Conservation (phyloP, 2,113 vertebrate genomes). For the Corapipo altera region DNA sequence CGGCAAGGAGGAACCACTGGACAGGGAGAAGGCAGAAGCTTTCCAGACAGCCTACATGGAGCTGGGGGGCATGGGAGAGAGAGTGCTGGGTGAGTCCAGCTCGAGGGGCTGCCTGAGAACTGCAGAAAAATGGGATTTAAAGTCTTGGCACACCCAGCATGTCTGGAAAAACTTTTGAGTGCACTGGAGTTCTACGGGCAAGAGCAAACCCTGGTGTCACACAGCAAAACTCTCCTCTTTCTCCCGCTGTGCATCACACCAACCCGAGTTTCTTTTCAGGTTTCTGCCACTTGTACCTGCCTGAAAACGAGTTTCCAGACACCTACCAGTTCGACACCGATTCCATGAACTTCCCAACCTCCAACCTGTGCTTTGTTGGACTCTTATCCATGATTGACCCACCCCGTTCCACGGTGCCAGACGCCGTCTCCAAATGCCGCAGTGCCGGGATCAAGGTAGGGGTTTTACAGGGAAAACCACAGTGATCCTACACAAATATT, state of each 20-base stretch:
- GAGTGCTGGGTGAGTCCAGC: constrained; percentile 78
- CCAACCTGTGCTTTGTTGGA: constrained; percentile 79
- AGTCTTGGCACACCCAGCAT: neutral
- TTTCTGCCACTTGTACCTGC: constrained; percentile 81
- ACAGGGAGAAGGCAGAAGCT: constrained; percentile 57
- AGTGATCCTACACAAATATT: neutral
- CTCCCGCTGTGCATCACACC: fast-evolving
- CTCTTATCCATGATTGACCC: constrained; percentile 83
- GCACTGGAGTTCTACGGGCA: fast-evolving
- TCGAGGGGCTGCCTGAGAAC: too few species aligned
- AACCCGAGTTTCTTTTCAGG: constrained; percentile 51
- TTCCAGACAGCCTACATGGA: constrained; percentile 82
- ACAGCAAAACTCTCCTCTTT: neutral
- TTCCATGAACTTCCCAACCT: constrained; percentile 78
- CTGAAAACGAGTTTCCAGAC: constrained; percentile 74
- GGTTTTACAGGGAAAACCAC: neutral
- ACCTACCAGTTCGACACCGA: constrained; percentile 76
- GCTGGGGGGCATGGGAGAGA: constrained; percentile 79
- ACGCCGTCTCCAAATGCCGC: constrained; percentile 80
- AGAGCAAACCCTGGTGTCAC: neutral
- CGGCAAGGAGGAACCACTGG: constrained; percentile 75
- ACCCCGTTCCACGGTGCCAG: constrained; percentile 80
- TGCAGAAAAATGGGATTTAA: fast-evolving
- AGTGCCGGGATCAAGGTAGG: constrained; percentile 82
- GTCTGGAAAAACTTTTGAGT: neutral